Evolutionary conservation across 2,888 invertebrate genomes (phyloP).

Genomic region (Silvanus unidentatus): DNA sequence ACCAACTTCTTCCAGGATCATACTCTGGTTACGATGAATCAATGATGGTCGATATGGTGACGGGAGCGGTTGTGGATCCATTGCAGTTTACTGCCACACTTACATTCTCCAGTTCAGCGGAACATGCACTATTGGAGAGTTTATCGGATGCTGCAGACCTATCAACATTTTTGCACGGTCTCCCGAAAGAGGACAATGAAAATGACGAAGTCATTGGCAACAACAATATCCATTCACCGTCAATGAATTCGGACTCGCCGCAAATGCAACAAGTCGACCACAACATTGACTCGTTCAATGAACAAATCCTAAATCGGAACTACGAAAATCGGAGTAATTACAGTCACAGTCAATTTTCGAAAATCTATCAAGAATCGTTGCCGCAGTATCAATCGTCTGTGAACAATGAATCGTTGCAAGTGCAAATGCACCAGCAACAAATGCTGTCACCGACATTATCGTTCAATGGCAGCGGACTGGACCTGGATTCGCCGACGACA

Average conservation of each 20-base stretch:
- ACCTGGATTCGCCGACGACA: constrained; percentile 68
- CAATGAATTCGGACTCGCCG: constrained; percentile 63
- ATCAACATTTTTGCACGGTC: constrained; percentile 66
- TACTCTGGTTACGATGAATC: constrained; percentile 57
- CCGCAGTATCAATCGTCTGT: constrained; percentile 41
- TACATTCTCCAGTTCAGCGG: constrained; percentile 72
- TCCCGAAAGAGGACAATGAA: constrained; percentile 55
- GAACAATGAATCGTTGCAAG: constrained; percentile 47
- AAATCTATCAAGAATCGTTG: constrained; percentile 42
- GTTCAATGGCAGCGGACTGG: constrained; percentile 62
- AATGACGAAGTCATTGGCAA: constrained; percentile 59
- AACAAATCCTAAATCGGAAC: constrained; percentile 57
- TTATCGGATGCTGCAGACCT: constrained; percentile 76
- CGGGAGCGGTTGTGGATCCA: constrained; percentile 72
- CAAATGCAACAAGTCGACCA: constrained; percentile 47
- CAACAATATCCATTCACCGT: constrained; percentile 67
- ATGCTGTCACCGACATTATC: constrained; percentile 50
- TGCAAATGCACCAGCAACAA: constrained; percentile 61
- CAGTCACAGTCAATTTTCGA: constrained; percentile 40
- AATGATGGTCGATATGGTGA: constrained; percentile 78
- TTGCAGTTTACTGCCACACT: constrained; percentile 76
- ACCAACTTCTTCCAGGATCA: constrained; percentile 54
- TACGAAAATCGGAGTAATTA: constrained; percentile 36
- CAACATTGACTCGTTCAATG: constrained; percentile 68
- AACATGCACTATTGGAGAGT: constrained; percentile 70